Base-by-base conservation (phyloP, 2,888 invertebrate genomes). In the Atherix ibis region DNA sequence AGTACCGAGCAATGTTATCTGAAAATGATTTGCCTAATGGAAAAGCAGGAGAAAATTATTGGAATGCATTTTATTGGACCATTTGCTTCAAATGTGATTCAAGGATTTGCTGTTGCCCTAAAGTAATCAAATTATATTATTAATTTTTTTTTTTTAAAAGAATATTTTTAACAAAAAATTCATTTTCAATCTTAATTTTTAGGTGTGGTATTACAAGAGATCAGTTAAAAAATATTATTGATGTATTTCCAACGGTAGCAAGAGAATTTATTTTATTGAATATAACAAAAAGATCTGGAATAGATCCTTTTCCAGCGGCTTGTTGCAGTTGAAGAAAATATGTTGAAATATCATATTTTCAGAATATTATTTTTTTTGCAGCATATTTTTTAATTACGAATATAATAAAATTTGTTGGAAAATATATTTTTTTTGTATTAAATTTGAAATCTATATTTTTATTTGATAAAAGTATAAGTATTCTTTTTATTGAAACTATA, bases 31-130 rank as follows among this genome's bases (percentile, higher is more conserved):
- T 34, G 34, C 22, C 17, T 32, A 13, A 19, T 14, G 9, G 32
- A 34, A 10, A 19, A 27, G n/a, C 10, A 14, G 13, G 27, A 22
- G 4, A 33, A 19, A 14, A 31, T 38, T 17, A 9, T 38, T 14
- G 38, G 38, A 14, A 35, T 38, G 38, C 38, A 38, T 28, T 18
- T 38, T 18, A 8, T 32, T 4, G 38, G 29, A 12, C 38, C 38
- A 12, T 9, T 27, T 22, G 34, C 34, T 3, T 18, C 34, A 4
- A 24, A 10, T 13, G 31, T 34, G 8, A 31, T 38, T 17, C 38
- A 38, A 18, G 38, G 38, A 28, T 38, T 35, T 32, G 34, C 34
- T 8, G 25, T 25, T 14, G 38, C 34, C 6, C 13, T 38, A 6
- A 34, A 27, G 37, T 37, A 15, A 25, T 24, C 18, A 13, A 25